phyloP scores from a whole-genome alignment of 2,888 invertebrate genomes.

The Patella caerulea region DNA sequence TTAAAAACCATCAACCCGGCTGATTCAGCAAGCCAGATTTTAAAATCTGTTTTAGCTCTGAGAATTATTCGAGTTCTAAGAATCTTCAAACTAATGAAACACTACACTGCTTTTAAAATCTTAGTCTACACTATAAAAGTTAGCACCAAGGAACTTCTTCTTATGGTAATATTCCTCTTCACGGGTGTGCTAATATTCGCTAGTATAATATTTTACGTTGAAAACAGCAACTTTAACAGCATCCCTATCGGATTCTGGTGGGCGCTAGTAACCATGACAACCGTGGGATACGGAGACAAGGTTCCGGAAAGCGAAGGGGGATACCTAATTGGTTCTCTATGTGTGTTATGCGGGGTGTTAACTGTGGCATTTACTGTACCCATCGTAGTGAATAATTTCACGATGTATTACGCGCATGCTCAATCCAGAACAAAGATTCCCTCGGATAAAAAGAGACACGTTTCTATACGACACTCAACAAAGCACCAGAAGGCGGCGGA shows the following conservation, averaged over 20 bases:
- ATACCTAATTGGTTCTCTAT: slow-evolving; percentile 66
- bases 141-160: slow-evolving; percentile 67
- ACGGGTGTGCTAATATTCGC: slow-evolving; percentile 70
- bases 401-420: slow-evolving; percentile 69
- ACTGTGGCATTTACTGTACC: slow-evolving; percentile 70
- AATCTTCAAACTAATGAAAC: slow-evolving; percentile 71
- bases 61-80: slow-evolving; percentile 66
- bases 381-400: slow-evolving; percentile 70
- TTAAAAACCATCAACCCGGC: slow-evolving; percentile 54
- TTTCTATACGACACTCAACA: slow-evolving; percentile 18
- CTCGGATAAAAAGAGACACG: slow-evolving; percentile 54
- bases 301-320: slow-evolving; percentile 64
- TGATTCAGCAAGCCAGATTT: slow-evolving; percentile 52
- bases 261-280: slow-evolving; percentile 71
- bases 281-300: slow-evolving; percentile 70
- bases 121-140: slow-evolving; percentile 68
- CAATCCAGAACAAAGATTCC: slow-evolving; percentile 67
- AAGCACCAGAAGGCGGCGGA: slow-evolving; percentile 60
- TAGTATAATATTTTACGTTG: slow-evolving; percentile 67
- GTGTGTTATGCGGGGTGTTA: slow-evolving; percentile 68
- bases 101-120: slow-evolving; percentile 70
- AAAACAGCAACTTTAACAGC: slow-evolving; percentile 66
- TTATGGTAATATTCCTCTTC: slow-evolving; percentile 69
- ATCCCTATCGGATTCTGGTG: slow-evolving; percentile 71
- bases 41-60: slow-evolving; percentile 60